Conservation (phyloP, 2,113 vertebrate species). For the Tursiops truncatus region DNA sequence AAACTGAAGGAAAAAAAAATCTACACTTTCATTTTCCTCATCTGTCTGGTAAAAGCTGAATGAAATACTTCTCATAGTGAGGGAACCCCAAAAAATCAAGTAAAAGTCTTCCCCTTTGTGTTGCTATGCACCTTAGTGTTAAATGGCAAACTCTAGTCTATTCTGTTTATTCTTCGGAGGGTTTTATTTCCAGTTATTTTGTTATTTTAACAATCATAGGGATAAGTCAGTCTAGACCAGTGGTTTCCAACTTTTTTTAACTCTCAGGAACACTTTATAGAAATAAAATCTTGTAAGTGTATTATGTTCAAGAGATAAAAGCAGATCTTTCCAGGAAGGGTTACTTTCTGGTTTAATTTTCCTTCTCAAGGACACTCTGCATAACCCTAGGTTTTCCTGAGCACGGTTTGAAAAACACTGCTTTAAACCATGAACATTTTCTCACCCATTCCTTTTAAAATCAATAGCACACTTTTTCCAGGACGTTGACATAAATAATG, state of each 20-base stretch:
- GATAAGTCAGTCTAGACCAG: not conserved
- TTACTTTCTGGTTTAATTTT: not conserved
- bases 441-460: not conserved
- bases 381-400: not conserved
- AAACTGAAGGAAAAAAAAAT: not conserved
- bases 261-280: not conserved
- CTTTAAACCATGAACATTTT: slow-evolving; percentile 27
- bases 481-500: not conserved
- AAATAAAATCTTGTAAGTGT: not conserved
- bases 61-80: not conserved
- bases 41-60: not conserved
- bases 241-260: not conserved
- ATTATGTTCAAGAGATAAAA: slow-evolving; percentile 30
- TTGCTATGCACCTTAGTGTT: not conserved
- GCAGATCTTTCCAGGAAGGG: not conserved
- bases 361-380: not conserved
- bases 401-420: not conserved
- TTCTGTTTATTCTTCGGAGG: not conserved
- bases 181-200: not conserved
- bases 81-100: not conserved
- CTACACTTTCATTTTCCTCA: not conserved
- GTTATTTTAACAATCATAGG: not conserved
- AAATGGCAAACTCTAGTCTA: not conserved
- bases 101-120: not conserved
- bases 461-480: not conserved